Evolutionary conservation across 2,113 vertebrate genomes (phyloP).

Genomic region (Isichthys henryi): DNA sequence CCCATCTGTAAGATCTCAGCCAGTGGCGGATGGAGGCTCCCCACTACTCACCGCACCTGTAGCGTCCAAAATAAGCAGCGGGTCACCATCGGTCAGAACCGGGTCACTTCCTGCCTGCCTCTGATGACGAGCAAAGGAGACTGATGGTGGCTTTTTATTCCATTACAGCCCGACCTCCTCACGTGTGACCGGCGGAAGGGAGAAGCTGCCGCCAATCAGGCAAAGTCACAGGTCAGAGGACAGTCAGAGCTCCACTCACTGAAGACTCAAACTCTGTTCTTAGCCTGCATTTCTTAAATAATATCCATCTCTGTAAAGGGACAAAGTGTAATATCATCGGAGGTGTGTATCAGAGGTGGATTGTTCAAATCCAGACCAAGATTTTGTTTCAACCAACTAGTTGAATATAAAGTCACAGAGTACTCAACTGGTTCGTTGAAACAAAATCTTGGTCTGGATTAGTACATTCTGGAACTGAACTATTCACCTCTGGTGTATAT

Average conservation of each 20-base stretch:
- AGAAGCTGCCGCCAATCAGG: background rate
- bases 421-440: background rate
- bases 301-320: background rate
- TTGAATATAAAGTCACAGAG: background rate
- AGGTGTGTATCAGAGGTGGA: background rate
- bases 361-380: background rate
- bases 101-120: background rate
- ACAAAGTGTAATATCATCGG: background rate
- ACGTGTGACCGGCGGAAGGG: background rate
- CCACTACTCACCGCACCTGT: background rate
- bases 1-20: background rate
- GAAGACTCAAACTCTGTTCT: background rate
- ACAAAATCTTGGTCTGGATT: background rate
- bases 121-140: background rate
- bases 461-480: background rate
- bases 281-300: background rate
- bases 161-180: background rate
- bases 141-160: background rate
- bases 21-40: background rate
- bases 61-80: background rate
- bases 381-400: background rate
- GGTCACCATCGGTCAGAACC: background rate
- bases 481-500: background rate
- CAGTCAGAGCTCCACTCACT: background rate
- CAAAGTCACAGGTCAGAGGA: background rate